These are phyloP conservation scores for Todiramphus chloris DNA, from an alignment of 2,113 vertebrate species.

Conservation along the genomic window DNA sequence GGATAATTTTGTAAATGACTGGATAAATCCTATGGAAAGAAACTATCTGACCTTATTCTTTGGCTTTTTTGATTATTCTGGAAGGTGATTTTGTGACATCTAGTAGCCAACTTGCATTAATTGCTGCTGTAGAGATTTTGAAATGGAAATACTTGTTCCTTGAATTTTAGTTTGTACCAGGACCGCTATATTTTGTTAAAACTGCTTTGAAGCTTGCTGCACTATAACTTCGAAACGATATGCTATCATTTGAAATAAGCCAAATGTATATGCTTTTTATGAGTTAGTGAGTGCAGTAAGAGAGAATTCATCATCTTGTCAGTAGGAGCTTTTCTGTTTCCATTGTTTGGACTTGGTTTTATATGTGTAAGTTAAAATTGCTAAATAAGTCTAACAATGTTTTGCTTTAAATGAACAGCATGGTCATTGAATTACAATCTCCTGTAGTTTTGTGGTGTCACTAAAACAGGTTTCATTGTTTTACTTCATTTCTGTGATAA, in stretches of 20 bases:
- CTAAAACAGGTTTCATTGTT: conserved; percentile 37
- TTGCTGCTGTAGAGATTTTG: conserved; percentile 56
- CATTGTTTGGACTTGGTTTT: conserved; percentile 51
- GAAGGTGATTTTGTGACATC: conserved; percentile 43
- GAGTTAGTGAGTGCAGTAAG: conserved; percentile 58
- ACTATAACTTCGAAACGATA: conserved; percentile 17
- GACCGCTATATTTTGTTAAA: neutral
- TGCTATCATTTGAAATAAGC: conserved; percentile 49
- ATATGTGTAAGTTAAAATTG: conserved; percentile 33
- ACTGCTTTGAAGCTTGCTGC: conserved; percentile 22
- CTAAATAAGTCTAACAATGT: conserved; percentile 35
- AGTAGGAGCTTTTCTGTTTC: conserved; percentile 47
- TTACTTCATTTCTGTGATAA: conserved; percentile 29
- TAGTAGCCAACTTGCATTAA: conserved; percentile 45
- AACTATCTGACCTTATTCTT: conserved; percentile 44
- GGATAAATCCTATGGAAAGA: conserved; percentile 27
- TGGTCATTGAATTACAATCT: conserved; percentile 49
- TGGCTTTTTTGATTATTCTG: conserved; percentile 41
- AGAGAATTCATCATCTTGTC: conserved; percentile 35
- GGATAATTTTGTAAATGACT: conserved; percentile 35
- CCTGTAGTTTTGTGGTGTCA: conserved; percentile 30
- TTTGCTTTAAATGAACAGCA: conserved; percentile 53
- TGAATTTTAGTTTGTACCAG: conserved; percentile 26
- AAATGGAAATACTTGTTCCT: conserved; percentile 38
- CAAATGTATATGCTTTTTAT: conserved; percentile 50